Evolutionary conservation across 2,888 invertebrate species (phyloP).

Genomic region (Mechanitis messenoides): DNA sequence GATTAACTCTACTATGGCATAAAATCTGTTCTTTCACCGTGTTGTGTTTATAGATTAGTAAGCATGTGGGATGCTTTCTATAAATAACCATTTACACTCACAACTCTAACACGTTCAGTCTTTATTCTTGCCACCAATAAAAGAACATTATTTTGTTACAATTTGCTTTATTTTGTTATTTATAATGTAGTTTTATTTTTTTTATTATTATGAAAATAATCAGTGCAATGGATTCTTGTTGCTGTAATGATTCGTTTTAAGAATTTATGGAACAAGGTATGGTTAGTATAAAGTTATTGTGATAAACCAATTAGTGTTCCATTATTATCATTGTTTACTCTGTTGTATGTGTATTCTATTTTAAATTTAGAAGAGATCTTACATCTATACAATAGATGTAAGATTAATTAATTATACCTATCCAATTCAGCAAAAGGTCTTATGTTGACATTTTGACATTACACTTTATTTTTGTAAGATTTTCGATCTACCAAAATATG

Average conservation of each 20-base stretch:
- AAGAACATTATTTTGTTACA: constrained; percentile 8
- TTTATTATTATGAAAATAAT: constrained; percentile 37
- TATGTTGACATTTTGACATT: no score
- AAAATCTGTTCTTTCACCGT: constrained; percentile 23
- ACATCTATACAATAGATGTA: no score
- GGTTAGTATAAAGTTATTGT: constrained; percentile 15
- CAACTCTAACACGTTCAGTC: constrained; percentile 32
- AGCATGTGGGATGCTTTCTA: constrained; percentile 63
- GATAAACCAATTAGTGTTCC: constrained; percentile 16
- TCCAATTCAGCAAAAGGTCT: no score
- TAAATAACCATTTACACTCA: constrained; percentile 58
- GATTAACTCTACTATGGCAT: constrained; percentile 18
- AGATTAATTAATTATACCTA: no score
- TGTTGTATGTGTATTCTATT: neutral
- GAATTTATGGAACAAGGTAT: constrained; percentile 54
- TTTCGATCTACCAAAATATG: no score
- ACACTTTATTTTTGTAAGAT: no score
- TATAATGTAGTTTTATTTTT: neutral
- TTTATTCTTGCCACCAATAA: constrained; percentile 23
- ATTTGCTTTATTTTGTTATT: constrained; percentile 21
- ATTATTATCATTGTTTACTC: constrained; percentile 2
- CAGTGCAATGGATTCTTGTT: constrained; percentile 33
- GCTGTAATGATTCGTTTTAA: constrained; percentile 56
- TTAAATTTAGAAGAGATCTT: neutral
- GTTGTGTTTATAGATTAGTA: constrained; percentile 34